Evolutionary conservation across 2,888 invertebrate genomes (phyloP), one percentile per base, ranked within the genome.

Genomic region (Pyrrhia umbra): DNA sequence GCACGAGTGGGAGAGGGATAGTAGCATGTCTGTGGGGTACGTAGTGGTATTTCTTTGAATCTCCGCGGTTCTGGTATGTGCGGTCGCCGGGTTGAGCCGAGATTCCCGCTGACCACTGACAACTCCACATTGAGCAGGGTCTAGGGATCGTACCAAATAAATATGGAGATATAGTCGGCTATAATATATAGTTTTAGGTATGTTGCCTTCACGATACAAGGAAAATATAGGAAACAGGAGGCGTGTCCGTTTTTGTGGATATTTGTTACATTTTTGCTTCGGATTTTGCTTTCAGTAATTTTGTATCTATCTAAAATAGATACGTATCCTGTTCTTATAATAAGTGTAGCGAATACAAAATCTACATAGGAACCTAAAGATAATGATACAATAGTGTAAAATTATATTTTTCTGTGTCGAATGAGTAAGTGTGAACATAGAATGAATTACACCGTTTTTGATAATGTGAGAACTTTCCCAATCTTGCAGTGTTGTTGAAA

Each of bases 71-170:
- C 76, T 83, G 92, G 92, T 89, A 92, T 92, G 91, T 88, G 91
- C 90, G 92, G 93, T 89, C 84, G 81, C 75, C 80, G 81, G 83
- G 80, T 60, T 78, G 74, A 77, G 71, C 88, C 81, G 92, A 92
- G 94, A 93, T 93, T 93, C 90, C 84, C 79, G 87, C 88, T 88
- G 91, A 90, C 88, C 90, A 88, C 85, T 79, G 85, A 88, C 87
- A 80, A 66, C 58, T 68, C 79, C 74, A 76, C 80, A 86, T 85
- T 90, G 90, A 91, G 87, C 85, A 81, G 86, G 90, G 87, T 84
- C 73, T 76, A 75, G 65, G 69, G 76, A 69, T 67, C 68, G 74
- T 23, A 65, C 49, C 67, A 60, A 68, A 70, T 57, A 73, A 76
- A 78, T 72, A 78, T 66, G 49, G 54, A 75, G 60, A 70, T 82